Evolutionary conservation across 2,888 invertebrate species (phyloP), one percentile per base, ranked within the genome.

Genomic region (Byasa hedistus): DNA sequence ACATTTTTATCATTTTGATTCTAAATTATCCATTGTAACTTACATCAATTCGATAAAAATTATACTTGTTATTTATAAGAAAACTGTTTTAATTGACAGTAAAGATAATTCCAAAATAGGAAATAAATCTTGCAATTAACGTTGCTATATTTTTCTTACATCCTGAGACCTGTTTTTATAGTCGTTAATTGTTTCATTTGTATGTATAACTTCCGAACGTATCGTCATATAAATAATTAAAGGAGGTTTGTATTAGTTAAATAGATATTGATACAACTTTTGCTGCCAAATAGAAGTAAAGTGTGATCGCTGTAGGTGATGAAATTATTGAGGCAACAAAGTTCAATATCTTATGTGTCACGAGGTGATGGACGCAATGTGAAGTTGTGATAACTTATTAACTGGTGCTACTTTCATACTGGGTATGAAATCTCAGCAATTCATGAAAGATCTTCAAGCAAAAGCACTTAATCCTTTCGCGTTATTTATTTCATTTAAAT

Each of bases 41-140:
- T n/a, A n/a, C n/a, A 19, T 44, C 2, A 4, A 59, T 52, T 24
- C 48, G 55, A 32, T 63, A 57, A 19, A 59, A 64, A 64, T 55
- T 54, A 44, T 27, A 44, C 22, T n/a, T 19, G 27, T 59, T 39
- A 64, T 59, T 54, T 64, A 22, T 27, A 12, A 21, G 22, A 24
- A 22, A 27, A 64, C 55, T 55, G 59, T 59, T 55, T 59, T 64
- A 64, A 64, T 55, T 58, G 57, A 36, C 57, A 24, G 52, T 23
- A 10, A 64, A 44, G 59, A 64, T 36, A 27, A 64, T 64, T 64
- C 27, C 22, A 54, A 44, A 55, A 39, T 44, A 55, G 27, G 55
- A 27, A 54, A 55, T n/a, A 44, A 64, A 21, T 54, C 39, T 22
- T 39, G 44, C 39, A 27, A 21, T 21, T 24, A 32, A 32, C 32